Base-by-base conservation (phyloP, 2,113 vertebrate species). In the Chaetodon auriga region DNA sequence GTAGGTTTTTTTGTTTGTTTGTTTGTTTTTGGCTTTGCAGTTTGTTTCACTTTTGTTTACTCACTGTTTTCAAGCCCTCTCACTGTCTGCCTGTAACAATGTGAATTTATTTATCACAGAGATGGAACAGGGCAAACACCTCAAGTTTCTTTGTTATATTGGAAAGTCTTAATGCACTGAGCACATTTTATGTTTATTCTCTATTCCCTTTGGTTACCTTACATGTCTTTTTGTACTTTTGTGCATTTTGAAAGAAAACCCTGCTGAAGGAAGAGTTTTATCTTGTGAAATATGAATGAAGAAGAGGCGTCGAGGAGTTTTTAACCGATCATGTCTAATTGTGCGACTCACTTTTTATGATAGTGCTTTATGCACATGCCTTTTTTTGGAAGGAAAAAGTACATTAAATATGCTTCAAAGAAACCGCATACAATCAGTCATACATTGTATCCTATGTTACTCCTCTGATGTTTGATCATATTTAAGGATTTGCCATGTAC, bases 401-500 rank as follows among this genome's bases (percentile, higher is more conserved):
- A 83, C 79, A 90, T 92, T 75, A 81, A 90, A 87, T 81, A 78
- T 84, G 84, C 86, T 91, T 90, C 72, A 78, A 76, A 88, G 87
- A 87, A 89, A 90, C 79, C 72, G 71, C 86, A 92, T 86, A 90
- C 90, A 93, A 87, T 92, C 90, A 92, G 87, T 91, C 88, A 86
- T 80, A 85, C 80, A 49, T 91, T 88, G 85, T 91, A 87, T 90
- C 66, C 84, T 91, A 79, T 77, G 87, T 93, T 92, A 87, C 81
- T 93, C 83, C 81, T 92, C 84, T 88, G 82, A 80, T 69, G 81
- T 90, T 87, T 83, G 90, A 90, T 89, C 85, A 80, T 94, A 93
- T 94, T 93, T 94, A 92, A 92, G 82, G 87, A 96, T 91, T 93
- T 92, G 83, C 87, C 86, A 92, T 97, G 97, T 97, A 97, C 95